These are phyloP conservation scores for Tonatia bakeri DNA, from an alignment of 2,113 vertebrate genomes.

Conservation along the genomic window DNA sequence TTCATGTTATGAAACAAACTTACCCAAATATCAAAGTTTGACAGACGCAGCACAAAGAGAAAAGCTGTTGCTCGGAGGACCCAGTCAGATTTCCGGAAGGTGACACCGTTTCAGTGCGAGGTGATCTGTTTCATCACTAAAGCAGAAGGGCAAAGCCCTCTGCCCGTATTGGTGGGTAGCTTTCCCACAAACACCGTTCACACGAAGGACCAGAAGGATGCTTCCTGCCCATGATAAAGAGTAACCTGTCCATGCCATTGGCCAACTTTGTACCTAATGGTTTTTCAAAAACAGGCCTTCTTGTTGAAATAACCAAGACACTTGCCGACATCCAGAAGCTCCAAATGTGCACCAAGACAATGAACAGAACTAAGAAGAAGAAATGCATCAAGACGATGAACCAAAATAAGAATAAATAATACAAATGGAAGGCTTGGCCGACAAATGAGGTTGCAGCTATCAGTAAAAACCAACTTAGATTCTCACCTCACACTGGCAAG, in stretches of 20 bases:
- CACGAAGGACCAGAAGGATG: background rate
- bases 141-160: slow-evolving; percentile 4
- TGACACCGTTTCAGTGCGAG: background rate
- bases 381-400: background rate
- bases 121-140: background rate
- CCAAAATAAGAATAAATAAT: background rate
- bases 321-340: background rate
- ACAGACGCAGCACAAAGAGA: background rate
- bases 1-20: background rate
- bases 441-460: background rate
- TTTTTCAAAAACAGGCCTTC: background rate
- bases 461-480: background rate
- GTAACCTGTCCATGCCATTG: background rate
- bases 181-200: background rate
- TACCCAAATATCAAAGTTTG: background rate
- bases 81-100: background rate
- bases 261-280: background rate
- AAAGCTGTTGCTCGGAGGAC: background rate
- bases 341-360: background rate
- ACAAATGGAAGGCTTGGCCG: background rate
- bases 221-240: background rate
- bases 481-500: background rate
- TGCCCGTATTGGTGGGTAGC: background rate
- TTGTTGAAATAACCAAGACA: background rate
- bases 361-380: background rate